Conservation (phyloP, 2,113 vertebrate species). For the Aegotheles bennettii region DNA sequence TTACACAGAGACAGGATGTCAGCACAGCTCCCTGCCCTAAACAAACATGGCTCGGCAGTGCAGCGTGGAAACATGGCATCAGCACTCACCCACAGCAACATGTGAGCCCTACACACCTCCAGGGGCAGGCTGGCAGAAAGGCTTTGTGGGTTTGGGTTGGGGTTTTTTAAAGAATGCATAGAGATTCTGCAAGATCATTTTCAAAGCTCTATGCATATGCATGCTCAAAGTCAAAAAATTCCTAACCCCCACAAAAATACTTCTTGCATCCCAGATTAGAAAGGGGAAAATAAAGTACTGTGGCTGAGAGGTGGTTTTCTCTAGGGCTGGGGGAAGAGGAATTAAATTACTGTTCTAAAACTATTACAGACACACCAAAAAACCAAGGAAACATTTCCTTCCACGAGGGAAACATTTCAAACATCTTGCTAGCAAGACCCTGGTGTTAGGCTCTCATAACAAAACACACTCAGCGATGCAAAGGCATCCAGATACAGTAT, state of each 20-base stretch:
- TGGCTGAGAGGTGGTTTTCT: neutral
- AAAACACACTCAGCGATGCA: neutral
- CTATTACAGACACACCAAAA: neutral
- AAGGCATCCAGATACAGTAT: neutral
- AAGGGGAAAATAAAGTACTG: neutral
- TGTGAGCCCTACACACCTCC: fast-evolving
- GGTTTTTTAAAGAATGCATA: neutral
- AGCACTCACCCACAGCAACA: neutral
- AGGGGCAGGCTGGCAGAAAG: neutral
- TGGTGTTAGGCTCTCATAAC: fast-evolving
- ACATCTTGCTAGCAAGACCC: neutral
- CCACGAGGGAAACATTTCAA: neutral
- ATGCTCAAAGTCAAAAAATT: neutral
- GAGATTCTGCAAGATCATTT: neutral
- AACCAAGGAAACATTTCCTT: neutral
- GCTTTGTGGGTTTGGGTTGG: neutral
- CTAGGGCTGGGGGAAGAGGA: neutral
- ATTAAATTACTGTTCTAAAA: too few relatives aligned
- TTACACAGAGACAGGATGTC: neutral
- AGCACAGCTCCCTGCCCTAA: neutral
- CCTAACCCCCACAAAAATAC: neutral
- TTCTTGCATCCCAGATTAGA: neutral
- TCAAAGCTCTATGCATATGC: neutral
- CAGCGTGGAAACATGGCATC: neutral
- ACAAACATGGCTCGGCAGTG: neutral